Evolutionary conservation across 2,113 vertebrate genomes (phyloP).

Genomic region (Pogona vitticeps): DNA sequence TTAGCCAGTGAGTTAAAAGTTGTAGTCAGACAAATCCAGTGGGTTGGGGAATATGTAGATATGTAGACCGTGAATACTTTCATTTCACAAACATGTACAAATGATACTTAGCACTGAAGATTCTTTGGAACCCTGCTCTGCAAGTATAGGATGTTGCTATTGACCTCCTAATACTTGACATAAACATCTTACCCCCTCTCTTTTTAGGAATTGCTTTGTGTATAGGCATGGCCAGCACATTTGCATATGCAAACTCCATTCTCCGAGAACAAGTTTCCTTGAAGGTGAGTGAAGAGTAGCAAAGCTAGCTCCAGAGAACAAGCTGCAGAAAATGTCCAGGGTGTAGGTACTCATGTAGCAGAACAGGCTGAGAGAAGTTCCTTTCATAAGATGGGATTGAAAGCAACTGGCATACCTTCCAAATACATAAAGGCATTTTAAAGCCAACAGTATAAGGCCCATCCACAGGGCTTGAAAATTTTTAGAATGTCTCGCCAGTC

Average conservation of each 20-base stretch:
- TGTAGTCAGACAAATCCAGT: not conserved
- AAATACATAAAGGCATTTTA: not conserved
- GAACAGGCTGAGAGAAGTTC: not conserved
- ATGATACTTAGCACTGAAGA: too few species aligned
- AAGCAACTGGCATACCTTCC: not conserved
- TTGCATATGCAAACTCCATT: constrained; percentile 92
- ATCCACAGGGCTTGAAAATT: too few species aligned
- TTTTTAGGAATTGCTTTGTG: constrained; percentile 92
- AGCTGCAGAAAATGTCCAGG: not conserved
- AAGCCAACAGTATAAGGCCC: not conserved
- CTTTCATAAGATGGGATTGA: not conserved
- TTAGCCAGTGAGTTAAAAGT: not conserved
- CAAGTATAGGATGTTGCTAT: too few species aligned
- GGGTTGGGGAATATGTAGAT: too few species aligned
- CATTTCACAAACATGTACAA: not conserved
- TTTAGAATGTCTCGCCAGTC: too few species aligned
- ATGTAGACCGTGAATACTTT: not conserved
- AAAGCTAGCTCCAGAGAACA: not conserved
- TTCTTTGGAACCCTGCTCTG: too few species aligned
- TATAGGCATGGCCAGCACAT: constrained; percentile 96
- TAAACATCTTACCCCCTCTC: not conserved
- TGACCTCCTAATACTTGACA: too few species aligned
- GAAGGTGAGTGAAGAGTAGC: constrained; percentile 79
- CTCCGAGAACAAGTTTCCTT: constrained; percentile 94
- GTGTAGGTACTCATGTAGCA: too few species aligned